Evolutionary conservation across 1,140 invertebrate species (phyloP).

Genomic region (Nixonia krombeini): DNA sequence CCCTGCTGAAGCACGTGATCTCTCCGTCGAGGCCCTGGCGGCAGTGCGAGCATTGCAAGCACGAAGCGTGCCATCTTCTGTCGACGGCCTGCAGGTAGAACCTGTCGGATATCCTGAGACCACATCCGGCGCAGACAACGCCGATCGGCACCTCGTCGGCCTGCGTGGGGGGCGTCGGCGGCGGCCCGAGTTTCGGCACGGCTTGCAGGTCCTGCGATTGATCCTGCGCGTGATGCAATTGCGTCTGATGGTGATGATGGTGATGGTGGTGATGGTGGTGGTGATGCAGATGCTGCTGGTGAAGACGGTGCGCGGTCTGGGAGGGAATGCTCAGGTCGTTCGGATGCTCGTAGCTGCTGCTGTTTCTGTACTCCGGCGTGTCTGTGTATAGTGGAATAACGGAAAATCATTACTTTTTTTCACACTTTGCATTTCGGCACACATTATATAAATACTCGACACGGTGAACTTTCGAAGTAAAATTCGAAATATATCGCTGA

Average conservation of each 20-base stretch:
- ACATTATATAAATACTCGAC: too few species aligned
- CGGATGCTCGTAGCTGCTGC: constrained; percentile 59
- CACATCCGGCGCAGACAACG: constrained; percentile 88
- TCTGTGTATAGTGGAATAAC: constrained; percentile 30
- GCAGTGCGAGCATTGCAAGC: constrained; percentile 93
- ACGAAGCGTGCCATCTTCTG: constrained; percentile 92
- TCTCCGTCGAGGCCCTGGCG: constrained; percentile 90
- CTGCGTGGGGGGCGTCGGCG: constrained; percentile 70
- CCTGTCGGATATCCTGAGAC: constrained; percentile 85
- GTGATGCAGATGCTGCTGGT: constrained; percentile 51
- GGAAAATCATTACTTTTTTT: neutral
- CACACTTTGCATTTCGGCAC: too few species aligned
- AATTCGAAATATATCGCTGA: too few species aligned
- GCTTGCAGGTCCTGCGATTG: constrained; percentile 61
- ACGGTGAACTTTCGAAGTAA: too few species aligned
- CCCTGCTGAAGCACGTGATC: constrained; percentile 92
- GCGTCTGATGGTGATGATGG: constrained; percentile 51
- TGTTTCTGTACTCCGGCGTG: constrained; percentile 61
- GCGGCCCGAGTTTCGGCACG: constrained; percentile 73
- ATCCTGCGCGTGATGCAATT: constrained; percentile 57
- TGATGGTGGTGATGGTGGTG: constrained; percentile 57
- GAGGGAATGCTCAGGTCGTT: constrained; percentile 62
- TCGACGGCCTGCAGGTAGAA: constrained; percentile 95
- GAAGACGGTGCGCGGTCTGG: constrained; percentile 52
- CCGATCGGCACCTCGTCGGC: constrained; percentile 65